phyloP scores from a whole-genome alignment of 2,113 vertebrate species.

The Grammomys surdaster region DNA sequence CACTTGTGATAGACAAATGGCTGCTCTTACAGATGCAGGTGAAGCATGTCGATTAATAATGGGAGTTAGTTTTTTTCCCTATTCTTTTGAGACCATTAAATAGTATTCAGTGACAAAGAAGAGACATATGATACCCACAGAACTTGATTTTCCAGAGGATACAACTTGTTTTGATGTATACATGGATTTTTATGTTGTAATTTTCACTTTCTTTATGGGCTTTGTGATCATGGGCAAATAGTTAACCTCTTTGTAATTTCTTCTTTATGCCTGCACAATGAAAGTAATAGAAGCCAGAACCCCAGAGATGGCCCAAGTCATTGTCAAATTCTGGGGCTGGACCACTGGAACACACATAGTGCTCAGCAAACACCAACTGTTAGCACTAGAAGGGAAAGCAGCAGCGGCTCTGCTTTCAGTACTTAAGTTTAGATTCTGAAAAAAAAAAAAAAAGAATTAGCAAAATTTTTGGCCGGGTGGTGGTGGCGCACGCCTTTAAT shows the following conservation, averaged over 20 bases:
- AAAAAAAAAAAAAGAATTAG: no score
- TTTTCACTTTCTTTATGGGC: neutral
- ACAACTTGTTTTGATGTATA: fast-evolving
- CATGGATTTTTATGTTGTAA: neutral
- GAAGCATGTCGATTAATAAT: neutral
- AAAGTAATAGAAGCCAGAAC: neutral
- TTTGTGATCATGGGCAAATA: neutral
- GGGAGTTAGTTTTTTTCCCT: neutral
- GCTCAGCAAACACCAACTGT: neutral
- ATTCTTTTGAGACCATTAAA: constrained; percentile 39
- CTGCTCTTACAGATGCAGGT: neutral
- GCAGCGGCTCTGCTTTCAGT: no score
- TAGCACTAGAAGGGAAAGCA: neutral
- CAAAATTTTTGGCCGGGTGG: no score
- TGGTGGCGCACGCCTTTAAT: no score
- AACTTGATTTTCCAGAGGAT: neutral
- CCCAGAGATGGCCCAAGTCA: no score
- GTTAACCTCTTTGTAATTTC: neutral
- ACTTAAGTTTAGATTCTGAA: neutral
- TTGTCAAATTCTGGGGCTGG: neutral
- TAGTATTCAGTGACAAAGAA: neutral
- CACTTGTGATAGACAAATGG: neutral
- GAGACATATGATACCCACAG: neutral
- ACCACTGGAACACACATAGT: neutral
- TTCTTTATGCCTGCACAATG: neutral